Evolutionary conservation across 2,888 invertebrate species (phyloP).

Genomic region (Pycnomerus fuliginosus): DNA sequence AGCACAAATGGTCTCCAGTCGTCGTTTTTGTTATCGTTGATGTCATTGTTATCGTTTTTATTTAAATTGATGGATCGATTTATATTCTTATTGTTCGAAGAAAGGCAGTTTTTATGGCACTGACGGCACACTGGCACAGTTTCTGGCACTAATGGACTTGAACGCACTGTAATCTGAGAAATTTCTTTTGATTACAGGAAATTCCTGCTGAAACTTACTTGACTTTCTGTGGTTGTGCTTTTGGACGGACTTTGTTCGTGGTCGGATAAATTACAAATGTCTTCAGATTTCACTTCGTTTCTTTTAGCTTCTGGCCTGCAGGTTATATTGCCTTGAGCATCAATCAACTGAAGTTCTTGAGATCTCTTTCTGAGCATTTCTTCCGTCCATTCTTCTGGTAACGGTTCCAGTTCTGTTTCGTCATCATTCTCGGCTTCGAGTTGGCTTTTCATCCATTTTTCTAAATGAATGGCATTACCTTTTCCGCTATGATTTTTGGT

Average conservation of each 20-base stretch:
- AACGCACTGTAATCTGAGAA: slow-evolving; percentile 72
- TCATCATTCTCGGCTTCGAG: slow-evolving; percentile 55
- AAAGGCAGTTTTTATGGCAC: slow-evolving; percentile 75
- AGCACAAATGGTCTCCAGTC: slow-evolving; percentile 68
- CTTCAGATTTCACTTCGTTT: slow-evolving; percentile 52
- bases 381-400: slow-evolving; percentile 69
- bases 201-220: slow-evolving; percentile 55
- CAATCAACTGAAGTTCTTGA: slow-evolving; percentile 65
- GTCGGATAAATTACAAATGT: slow-evolving; percentile 55
- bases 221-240: slow-evolving; percentile 76
- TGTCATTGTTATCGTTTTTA: slow-evolving; percentile 18
- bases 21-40: slow-evolving; percentile 45
- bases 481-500: slow-evolving; percentile 64
- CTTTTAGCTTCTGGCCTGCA: slow-evolving; percentile 27
- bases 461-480: slow-evolving; percentile 72
- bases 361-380: slow-evolving; percentile 71
- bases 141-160: slow-evolving; percentile 72
- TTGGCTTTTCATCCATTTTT: slow-evolving; percentile 79
- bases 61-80: slow-evolving; percentile 11
- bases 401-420: slow-evolving; percentile 55
- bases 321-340: slow-evolving; percentile 47
- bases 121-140: slow-evolving; percentile 73
- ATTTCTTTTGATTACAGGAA: neutral
- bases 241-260: slow-evolving; percentile 69
- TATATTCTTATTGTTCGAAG: slow-evolving; percentile 33